Evolutionary conservation across 2,888 invertebrate species (phyloP).

Genomic region (Tetanocera ferruginea): DNA sequence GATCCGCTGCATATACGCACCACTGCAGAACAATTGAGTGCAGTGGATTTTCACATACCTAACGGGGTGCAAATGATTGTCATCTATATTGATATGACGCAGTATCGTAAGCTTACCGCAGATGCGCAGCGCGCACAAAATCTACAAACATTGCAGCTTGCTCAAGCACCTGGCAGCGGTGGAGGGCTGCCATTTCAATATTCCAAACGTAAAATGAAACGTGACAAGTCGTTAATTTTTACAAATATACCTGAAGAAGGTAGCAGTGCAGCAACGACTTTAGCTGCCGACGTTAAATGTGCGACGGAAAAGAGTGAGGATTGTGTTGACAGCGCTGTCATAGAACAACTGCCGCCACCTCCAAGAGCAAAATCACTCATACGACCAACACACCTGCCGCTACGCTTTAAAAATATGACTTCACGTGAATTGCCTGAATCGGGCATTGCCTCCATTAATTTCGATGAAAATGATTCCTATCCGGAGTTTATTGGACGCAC

Average conservation of each 20-base stretch:
- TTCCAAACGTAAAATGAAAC: slow-evolving; percentile 75
- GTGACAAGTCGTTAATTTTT: slow-evolving; percentile 84
- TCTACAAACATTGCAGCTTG: slow-evolving; percentile 63
- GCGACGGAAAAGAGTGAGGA: background rate
- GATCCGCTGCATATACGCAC: slow-evolving; percentile 88
- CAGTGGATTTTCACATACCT: slow-evolving; percentile 79
- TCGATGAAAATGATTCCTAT: slow-evolving; percentile 72
- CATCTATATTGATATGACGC: slow-evolving; percentile 79
- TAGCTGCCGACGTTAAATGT: background rate
- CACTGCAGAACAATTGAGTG: slow-evolving; percentile 77
- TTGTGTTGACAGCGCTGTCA: background rate
- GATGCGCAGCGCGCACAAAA: slow-evolving; percentile 70
- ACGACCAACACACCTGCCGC: slow-evolving; percentile 74
- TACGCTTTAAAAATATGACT: slow-evolving; percentile 72
- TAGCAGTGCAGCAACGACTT: slow-evolving; percentile 34
- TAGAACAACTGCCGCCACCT: slow-evolving; percentile 19
- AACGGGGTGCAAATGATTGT: slow-evolving; percentile 84
- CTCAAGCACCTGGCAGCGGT: slow-evolving; percentile 43
- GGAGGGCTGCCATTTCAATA: slow-evolving; percentile 62
- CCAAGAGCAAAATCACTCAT: slow-evolving; percentile 54
- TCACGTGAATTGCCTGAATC: slow-evolving; percentile 68
- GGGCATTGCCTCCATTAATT: slow-evolving; percentile 70
- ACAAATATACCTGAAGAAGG: slow-evolving; percentile 86
- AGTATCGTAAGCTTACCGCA: slow-evolving; percentile 73
- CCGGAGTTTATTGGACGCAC: slow-evolving; percentile 78